Base-by-base conservation (phyloP, 2,888 invertebrate species). In the Zele albiditarsus region DNA sequence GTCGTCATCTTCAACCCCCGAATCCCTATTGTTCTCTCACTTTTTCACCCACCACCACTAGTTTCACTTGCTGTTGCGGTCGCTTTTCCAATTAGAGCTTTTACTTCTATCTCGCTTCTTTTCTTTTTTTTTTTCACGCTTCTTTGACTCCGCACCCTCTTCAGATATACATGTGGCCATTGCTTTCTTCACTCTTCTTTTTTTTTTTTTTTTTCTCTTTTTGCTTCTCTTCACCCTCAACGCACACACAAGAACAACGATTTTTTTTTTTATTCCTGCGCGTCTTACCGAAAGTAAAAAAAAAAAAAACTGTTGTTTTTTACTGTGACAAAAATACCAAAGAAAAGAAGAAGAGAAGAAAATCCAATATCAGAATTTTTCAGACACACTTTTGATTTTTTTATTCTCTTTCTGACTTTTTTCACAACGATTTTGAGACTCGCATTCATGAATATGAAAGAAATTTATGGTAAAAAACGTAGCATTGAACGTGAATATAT, bases 61-160 rank as follows among this genome's bases (percentile, higher is more conserved):
- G 69, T 75, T 53, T 53, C 20, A 53, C 53, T 53, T 53, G 53
- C 10, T 53, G 74, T 74, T 69, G 46, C 75, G 65, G 75, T 75
- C 72, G 75, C 73, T 78, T 79, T 79, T 74, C 77, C 78, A 79
- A 79, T 79, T 78, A 79, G 75, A 73, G 77, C 76, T 75, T 73
- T 76, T 71, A 70, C 75, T 75, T 10, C 23, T n/a, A 20, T 68
- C 28, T 53, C 49, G 53, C 28, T 49, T 10, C 1, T 67, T 67
- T 25, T 14, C 23, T 33, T 16, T 67, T 67, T 33, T 20, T 33
- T 16, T 67, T 67, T 33, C 14, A 23, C 25, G 8, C 63, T 57
- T 23, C 49, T 23, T 42, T 42, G n/a, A 33, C 63, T 38, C 16
- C 25, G 14, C 25, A 46, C 46, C 46, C n/a, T 46, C 46, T 46